These are phyloP conservation scores for Galeopsomyia nigrocyanea DNA, from an alignment of 2,888 invertebrate species.

Conservation along the genomic window DNA sequence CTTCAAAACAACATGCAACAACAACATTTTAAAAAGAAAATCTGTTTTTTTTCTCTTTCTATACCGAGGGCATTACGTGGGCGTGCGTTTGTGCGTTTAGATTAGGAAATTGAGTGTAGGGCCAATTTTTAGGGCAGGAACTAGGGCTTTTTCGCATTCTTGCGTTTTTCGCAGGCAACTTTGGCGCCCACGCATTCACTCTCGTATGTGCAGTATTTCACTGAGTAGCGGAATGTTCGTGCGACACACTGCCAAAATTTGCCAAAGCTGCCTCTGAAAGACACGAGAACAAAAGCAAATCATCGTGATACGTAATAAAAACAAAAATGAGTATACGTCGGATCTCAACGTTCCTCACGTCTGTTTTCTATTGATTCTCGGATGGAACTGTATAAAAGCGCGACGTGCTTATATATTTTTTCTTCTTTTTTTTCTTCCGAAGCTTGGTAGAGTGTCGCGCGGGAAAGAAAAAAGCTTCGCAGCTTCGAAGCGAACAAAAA, in stretches of 20 bases:
- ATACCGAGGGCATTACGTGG: constrained; percentile 45
- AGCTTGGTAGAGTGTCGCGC: constrained; percentile 21
- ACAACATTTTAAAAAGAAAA: neutral
- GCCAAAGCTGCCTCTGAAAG: constrained; percentile 27
- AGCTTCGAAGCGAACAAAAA: constrained; percentile 2
- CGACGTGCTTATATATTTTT: constrained; percentile 19
- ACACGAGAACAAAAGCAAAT: constrained; percentile 26
- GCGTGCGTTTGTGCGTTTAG: constrained; percentile 42
- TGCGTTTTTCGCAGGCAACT: constrained; percentile 35
- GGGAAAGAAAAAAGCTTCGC: neutral
- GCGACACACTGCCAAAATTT: constrained; percentile 17
- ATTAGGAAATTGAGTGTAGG: constrained; percentile 31
- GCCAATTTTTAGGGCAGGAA: constrained; percentile 26
- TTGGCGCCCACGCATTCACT: neutral
- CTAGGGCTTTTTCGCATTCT: constrained; percentile 17
- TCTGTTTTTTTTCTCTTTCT: constrained; percentile 9
- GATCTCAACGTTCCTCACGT: constrained; percentile 43
- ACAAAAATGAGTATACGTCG: constrained; percentile 46
- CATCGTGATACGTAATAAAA: constrained; percentile 38
- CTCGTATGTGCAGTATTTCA: neutral
- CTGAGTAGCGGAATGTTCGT: neutral
- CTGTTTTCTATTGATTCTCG: constrained; percentile 39
- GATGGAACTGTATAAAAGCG: constrained; percentile 25
- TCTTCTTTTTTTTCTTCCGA: constrained; percentile 20
- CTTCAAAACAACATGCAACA: too few species aligned